Percentiles rank a stretch among this genome's conserved stretches.
phyloP scores from a whole-genome alignment of 2,888 invertebrate genomes.

The Gerris lacustris region DNA sequence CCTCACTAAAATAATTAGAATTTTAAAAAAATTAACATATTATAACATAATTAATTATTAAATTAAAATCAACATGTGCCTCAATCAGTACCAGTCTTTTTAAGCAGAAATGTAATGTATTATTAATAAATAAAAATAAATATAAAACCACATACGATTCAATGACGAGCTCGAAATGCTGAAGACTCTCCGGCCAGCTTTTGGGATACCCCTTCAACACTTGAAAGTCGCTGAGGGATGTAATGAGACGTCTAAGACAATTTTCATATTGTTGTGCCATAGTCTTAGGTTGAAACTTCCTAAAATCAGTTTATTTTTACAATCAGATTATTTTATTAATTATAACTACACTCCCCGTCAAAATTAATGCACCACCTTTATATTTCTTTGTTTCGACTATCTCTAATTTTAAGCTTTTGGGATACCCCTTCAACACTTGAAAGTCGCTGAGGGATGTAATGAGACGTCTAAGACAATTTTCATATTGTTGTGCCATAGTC shows the following conservation, averaged over 20 bases:
- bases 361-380: no score
- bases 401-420: no score
- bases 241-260: conserved; percentile 69
- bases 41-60: neutral
- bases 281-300: conserved; percentile 84
- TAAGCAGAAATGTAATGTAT: no score
- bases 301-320: conserved; percentile 31
- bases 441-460: conserved; percentile 75
- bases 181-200: conserved; percentile 58
- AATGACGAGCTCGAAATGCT: conserved; percentile 69
- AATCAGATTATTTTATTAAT: no score
- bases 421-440: conserved; percentile 51
- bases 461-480: conserved; percentile 66
- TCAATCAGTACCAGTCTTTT: neutral
- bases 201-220: conserved; percentile 53
- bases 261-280: conserved; percentile 76
- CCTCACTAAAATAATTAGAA: conserved; percentile 51
- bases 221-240: conserved; percentile 66
- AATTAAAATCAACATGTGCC: neutral
- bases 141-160: conserved; percentile 57
- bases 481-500: conserved; percentile 75
- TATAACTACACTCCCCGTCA: no score
- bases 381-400: no score
- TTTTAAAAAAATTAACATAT: no score
- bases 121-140: neutral